Evolutionary conservation across 2,113 vertebrate species (phyloP).

Genomic region (Cephalopholis sonnerati): DNA sequence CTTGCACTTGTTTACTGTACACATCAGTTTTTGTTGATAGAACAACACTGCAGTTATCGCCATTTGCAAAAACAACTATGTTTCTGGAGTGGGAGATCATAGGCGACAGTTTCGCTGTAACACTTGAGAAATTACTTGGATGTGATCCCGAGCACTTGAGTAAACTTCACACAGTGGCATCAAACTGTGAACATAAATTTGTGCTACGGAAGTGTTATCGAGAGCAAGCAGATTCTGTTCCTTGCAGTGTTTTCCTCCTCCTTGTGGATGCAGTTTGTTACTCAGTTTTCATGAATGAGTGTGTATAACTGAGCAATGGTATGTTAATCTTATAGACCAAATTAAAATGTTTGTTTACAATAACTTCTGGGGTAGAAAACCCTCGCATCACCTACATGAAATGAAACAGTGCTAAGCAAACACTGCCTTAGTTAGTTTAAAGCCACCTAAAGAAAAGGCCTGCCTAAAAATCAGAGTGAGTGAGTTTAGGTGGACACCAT

Average conservation of each 20-base stretch:
- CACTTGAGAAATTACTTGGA: slow-evolving; percentile 4
- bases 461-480: no score
- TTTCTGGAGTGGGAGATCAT: not conserved
- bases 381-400: no score
- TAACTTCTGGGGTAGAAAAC: no score
- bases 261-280: not conserved
- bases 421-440: no score
- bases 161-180: slow-evolving; percentile 17
- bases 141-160: slow-evolving; percentile 4
- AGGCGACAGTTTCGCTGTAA: not conserved
- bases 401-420: no score
- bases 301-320: not conserved
- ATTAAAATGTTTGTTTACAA: no score
- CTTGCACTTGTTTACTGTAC: not conserved
- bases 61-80: not conserved
- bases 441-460: no score
- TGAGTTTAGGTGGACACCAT: no score
- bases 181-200: slow-evolving; percentile 12
- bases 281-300: slow-evolving; percentile 1
- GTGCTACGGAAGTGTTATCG: not conserved
- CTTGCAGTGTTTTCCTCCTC: not conserved
- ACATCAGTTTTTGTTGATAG: not conserved
- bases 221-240: not conserved
- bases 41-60: slow-evolving; percentile 12
- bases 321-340: not conserved